Percentiles rank a stretch among this genome's conserved stretches.
Evolutionary conservation across 2,113 vertebrate species (phyloP).

Genomic region (Poeciliopsis retropinna): DNA sequence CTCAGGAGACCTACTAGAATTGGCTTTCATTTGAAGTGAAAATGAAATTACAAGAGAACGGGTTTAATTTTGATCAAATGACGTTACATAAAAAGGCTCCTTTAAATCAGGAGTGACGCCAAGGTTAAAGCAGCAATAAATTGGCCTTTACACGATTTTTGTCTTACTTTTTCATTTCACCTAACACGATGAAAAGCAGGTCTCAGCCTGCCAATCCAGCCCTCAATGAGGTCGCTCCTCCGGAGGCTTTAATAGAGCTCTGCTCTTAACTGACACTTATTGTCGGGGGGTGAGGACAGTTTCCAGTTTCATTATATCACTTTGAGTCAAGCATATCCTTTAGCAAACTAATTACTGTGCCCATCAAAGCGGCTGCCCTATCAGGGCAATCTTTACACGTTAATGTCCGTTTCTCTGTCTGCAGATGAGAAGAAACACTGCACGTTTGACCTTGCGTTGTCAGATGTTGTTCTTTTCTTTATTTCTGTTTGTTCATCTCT

Average conservation of each 20-base stretch:
- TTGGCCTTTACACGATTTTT: constrained; percentile 1
- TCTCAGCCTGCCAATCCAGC: constrained; percentile 15
- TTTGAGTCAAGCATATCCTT: constrained; percentile 60
- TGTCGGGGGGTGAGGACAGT: constrained; percentile 49
- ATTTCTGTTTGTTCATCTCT: constrained; percentile 23
- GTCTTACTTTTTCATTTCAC: constrained; percentile 23
- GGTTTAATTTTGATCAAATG: constrained; percentile 10
- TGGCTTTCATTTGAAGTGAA: constrained; percentile 10
- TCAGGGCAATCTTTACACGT: constrained; percentile 44
- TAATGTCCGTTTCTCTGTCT: constrained; percentile 35
- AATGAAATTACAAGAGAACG: background rate
- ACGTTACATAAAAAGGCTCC: background rate
- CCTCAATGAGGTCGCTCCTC: constrained; percentile 20
- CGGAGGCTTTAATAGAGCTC: constrained; percentile 55
- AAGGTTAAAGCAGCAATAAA: constrained; percentile 1
- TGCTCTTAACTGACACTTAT: constrained; percentile 67
- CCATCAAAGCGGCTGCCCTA: constrained; percentile 50
- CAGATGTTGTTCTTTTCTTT: constrained; percentile 36
- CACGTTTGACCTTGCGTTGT: constrained; percentile 59
- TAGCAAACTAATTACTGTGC: constrained; percentile 66
- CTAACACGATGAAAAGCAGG: constrained; percentile 23
- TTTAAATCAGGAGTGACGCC: constrained; percentile 2
- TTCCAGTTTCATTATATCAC: constrained; percentile 62
- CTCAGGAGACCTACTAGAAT: constrained; percentile 17
- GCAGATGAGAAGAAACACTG: constrained; percentile 28